Conservation (phyloP, 2,888 invertebrate species). For the Gisinianus flammeolus region DNA sequence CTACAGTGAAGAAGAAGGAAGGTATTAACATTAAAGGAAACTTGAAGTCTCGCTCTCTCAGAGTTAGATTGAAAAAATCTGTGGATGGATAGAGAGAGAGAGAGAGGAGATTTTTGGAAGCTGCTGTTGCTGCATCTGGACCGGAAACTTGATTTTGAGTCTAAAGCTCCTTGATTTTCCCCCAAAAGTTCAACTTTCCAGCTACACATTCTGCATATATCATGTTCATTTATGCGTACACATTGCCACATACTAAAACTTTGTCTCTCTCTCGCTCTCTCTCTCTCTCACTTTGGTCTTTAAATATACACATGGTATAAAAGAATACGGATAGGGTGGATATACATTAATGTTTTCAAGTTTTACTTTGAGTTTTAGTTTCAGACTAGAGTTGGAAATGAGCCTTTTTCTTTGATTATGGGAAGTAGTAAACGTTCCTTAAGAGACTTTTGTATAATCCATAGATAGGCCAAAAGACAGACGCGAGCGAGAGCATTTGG, state of each 20-base stretch:
- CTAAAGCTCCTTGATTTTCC: constrained; percentile 56
- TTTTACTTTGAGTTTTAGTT: constrained; percentile 8
- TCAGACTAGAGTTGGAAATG: background rate
- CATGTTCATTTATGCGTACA: constrained; percentile 16
- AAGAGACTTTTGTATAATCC: constrained; percentile 2
- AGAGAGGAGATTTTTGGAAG: constrained; percentile 19
- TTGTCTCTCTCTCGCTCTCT: background rate
- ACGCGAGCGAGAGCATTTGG: constrained; percentile 3
- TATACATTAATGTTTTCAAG: background rate
- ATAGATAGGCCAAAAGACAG: background rate
- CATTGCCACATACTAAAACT: background rate
- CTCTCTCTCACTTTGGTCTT: constrained; percentile 1
- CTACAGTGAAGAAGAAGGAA: constrained; percentile 8
- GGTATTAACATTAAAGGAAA: constrained; percentile 32
- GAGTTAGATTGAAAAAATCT: constrained; percentile 33
- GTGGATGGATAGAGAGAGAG: constrained; percentile 11
- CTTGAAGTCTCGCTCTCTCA: background rate
- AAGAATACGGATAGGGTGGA: background rate
- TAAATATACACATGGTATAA: background rate
- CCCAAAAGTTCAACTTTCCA: constrained; percentile 48
- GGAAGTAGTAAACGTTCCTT: constrained; percentile 25
- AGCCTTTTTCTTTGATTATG: constrained; percentile 28
- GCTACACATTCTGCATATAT: constrained; percentile 31
- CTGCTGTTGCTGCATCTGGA: constrained; percentile 16
- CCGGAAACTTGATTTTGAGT: constrained; percentile 58